Base-by-base conservation (phyloP, 1,140 invertebrate species). In the Caenorhabditis brenneri region DNA sequence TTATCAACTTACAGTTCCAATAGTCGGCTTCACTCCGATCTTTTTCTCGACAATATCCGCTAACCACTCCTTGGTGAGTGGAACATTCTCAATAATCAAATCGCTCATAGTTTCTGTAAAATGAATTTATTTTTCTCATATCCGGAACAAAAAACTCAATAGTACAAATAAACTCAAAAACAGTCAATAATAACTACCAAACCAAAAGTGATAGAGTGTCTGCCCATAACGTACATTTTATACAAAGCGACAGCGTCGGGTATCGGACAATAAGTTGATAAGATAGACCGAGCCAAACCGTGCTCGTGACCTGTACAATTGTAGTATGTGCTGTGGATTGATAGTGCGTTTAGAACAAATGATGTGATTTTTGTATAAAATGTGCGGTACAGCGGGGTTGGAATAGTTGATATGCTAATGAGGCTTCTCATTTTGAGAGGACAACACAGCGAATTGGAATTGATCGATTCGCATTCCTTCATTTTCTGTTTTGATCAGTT, bases 151-250 rank as follows among this genome's bases (percentile, higher is more conserved):
- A 74, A 74, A 10, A 42, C 7, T 24, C 6, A 1, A 4, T 7
- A 42, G 6, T 36, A 74, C 33, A 42, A 12, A n/a, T 24, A 19
- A 65, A 74, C 7, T 12, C 5, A 42, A 42, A 74, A 74, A 22
- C n/a, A 42, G 36, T 55, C 22, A 10, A 55, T 55, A 55, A 55
- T 27, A 55, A 55, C 53, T 27, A 74, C n/a, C 31, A 65, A 33
- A 74, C 12, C 31, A 65, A 33, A 65, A 39, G n/a, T 36, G 31
- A 65, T 65, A n/a, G 24, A 12, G 55, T 65, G 33, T 74, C 65
- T 39, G 36, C 19, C 7, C 19, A 42, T 42, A 22, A 42, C 65
- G 65, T 74, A n/a, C 65, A 74, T 74, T 74, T 74, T 74, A 74
- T 74, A 74, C 36, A 33, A 58, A 2, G n/a, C 31, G 31, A 24